Percentiles rank a stretch among this genome's conserved stretches.
Evolutionary conservation across 2,797 vertebrate genomes (phyloP).

Genomic region (Eulemur albifrons): DNA sequence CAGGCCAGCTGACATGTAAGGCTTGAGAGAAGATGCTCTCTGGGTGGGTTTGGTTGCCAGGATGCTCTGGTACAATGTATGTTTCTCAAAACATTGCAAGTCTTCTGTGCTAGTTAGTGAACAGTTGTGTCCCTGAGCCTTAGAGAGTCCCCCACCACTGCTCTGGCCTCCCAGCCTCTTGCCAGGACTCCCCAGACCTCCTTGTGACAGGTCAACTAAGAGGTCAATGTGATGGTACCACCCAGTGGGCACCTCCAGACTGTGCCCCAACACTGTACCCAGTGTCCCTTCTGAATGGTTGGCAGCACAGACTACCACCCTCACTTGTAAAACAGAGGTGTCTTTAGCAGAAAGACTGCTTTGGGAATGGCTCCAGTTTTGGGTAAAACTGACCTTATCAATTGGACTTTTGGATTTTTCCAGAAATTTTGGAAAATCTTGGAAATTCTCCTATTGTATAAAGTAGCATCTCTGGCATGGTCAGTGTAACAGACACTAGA

Average conservation of each 20-base stretch:
- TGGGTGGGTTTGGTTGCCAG: not conserved
- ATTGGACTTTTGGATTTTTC: not conserved
- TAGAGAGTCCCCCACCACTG: not conserved
- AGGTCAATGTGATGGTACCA: no score
- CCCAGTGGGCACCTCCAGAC: not conserved
- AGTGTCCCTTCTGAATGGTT: rapidly evolving
- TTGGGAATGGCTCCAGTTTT: not conserved
- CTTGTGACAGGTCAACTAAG: not conserved
- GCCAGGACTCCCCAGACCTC: not conserved
- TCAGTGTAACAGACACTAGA: not conserved
- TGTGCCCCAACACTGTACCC: no score
- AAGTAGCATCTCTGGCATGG: not conserved
- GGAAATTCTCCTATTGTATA: not conserved
- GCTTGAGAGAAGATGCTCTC: not conserved
- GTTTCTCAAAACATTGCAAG: not conserved
- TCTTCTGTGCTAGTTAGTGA: no score
- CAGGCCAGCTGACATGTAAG: no score
- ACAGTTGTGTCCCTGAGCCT: not conserved
- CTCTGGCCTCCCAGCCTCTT: not conserved
- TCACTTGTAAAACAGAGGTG: not conserved
- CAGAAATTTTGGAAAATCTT: not conserved
- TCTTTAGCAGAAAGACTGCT: not conserved
- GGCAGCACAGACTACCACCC: not conserved
- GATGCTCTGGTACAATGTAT: not conserved
- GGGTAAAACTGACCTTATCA: not conserved